Percentiles rank a stretch among this genome's conserved stretches.
Evolutionary conservation across 2,113 vertebrate genomes (phyloP).

Genomic region (Axis porcinus): DNA sequence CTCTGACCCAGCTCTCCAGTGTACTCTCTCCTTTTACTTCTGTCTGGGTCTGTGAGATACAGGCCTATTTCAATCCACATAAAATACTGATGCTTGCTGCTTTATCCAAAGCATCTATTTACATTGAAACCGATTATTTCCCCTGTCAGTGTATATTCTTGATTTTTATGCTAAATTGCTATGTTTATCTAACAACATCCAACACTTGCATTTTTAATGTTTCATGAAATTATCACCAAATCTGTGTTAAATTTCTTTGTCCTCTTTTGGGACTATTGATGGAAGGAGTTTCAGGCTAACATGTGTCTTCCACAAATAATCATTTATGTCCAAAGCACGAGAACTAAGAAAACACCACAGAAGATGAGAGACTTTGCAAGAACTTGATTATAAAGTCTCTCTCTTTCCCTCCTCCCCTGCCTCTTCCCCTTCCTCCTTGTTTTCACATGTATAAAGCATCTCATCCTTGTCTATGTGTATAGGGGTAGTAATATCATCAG

Average conservation of each 20-base stretch:
- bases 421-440: neutral
- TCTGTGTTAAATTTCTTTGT: constrained; percentile 4
- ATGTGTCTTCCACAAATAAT: constrained; percentile 8
- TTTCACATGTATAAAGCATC: neutral
- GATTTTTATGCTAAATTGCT: constrained; percentile 1
- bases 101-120: neutral
- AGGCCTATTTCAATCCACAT: neutral
- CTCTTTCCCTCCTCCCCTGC: neutral
- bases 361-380: neutral
- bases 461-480: neutral
- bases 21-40: neutral
- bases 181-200: constrained; percentile 10
- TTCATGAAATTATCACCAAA: constrained; percentile 25
- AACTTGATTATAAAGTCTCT: neutral
- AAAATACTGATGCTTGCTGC: neutral
- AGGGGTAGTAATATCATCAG: neutral
- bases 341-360: constrained; percentile 2
- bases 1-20: neutral
- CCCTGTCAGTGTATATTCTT: neutral
- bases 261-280: neutral
- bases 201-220: constrained; percentile 22
- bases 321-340: constrained; percentile 9
- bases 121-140: neutral
- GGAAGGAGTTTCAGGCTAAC: neutral
- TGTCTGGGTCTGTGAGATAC: neutral